Conservation (phyloP, 1,140 invertebrate species). For the Pseudomyrmex sp. region DNA sequence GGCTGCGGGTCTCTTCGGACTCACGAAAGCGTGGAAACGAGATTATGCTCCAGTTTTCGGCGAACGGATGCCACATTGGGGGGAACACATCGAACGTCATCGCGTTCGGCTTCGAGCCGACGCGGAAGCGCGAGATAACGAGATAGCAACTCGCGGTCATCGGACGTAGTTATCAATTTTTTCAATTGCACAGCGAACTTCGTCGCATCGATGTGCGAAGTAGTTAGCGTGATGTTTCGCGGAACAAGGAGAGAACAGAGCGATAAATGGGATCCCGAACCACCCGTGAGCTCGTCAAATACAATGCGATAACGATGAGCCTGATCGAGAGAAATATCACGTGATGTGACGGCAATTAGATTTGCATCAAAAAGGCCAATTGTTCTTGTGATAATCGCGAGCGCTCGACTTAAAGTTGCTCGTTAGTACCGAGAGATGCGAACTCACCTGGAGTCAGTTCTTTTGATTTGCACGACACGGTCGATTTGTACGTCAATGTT, state of each 20-base stretch:
- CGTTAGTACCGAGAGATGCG: constrained; percentile 9
- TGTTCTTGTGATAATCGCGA: constrained; percentile 44
- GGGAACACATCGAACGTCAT: constrained; percentile 10
- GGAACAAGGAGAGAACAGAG: not conserved
- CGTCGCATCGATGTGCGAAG: not conserved
- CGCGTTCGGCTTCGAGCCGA: constrained; percentile 4
- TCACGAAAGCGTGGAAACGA: constrained; percentile 59
- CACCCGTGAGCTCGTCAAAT: constrained; percentile 7
- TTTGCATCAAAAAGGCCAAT: constrained; percentile 46
- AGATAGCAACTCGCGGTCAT: constrained; percentile 2
- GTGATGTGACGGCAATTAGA: constrained; percentile 38
- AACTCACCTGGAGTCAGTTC: constrained; percentile 13
- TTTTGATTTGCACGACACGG: constrained; percentile 51
- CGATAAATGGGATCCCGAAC: not conserved
- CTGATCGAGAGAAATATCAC: constrained; percentile 36
- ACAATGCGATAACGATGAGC: constrained; percentile 40
- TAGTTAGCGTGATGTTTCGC: not conserved
- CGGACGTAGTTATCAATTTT: not conserved
- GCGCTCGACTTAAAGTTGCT: constrained; percentile 48
- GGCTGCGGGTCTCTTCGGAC: constrained; percentile 50
- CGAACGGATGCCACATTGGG: constrained; percentile 40
- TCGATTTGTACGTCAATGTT: constrained; percentile 49
- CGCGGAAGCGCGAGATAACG: constrained; percentile 13
- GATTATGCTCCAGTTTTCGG: constrained; percentile 54
- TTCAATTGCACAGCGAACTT: constrained; percentile 6